Conservation (phyloP, 2,888 invertebrate genomes). For the Mactromeris polynyma region DNA sequence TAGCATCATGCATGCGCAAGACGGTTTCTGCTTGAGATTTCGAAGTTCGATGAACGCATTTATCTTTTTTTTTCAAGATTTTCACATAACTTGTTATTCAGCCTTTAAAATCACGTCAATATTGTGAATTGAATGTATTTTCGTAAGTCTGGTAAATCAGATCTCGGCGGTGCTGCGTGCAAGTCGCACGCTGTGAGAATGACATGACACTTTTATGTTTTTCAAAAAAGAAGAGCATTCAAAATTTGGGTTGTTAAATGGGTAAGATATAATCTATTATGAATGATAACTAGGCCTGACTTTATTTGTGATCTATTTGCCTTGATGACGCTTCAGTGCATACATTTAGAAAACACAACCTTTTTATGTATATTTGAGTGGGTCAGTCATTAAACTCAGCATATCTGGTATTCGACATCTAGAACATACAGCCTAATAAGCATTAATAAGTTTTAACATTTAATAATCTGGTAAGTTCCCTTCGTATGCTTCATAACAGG, state of each 20-base stretch:
- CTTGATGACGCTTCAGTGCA: not conserved
- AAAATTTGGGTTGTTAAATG: not conserved
- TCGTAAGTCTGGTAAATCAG: not conserved
- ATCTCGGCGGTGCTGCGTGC: not conserved
- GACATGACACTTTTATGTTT: not conserved
- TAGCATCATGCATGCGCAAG: too few species aligned
- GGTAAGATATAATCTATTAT: slow-evolving; percentile 7
- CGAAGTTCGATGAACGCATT: too few species aligned
- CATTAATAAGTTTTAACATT: not conserved
- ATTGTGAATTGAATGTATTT: not conserved
- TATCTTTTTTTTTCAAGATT: not conserved
- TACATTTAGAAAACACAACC: slow-evolving; percentile 3
- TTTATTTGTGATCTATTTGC: not conserved
- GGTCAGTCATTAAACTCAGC: not conserved
- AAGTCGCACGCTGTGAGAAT: not conserved
- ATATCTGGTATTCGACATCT: not conserved
- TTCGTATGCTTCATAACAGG: too few species aligned
- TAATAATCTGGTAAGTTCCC: not conserved
- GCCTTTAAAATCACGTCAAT: not conserved
- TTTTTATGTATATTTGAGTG: not conserved
- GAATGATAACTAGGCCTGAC: not conserved
- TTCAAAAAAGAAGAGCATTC: not conserved
- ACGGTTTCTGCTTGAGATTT: too few species aligned
- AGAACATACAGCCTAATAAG: not conserved
- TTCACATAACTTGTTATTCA: not conserved